Base-by-base conservation (phyloP, 2,113 vertebrate genomes). In the Typhlomys cinereus region DNA sequence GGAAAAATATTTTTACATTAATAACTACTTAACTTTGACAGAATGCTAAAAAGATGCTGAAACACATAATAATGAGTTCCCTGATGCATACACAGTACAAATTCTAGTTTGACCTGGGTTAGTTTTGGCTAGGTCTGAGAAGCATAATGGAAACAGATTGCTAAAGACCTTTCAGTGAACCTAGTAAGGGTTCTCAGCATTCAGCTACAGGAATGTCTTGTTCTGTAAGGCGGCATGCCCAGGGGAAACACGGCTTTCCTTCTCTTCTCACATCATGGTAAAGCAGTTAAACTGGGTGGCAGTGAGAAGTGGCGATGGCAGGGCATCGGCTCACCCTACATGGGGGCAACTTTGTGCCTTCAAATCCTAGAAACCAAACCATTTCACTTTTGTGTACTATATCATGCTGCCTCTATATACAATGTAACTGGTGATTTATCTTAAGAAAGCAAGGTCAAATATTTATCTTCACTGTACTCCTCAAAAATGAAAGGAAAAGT, bases 401-500 rank as follows among this genome's bases (percentile, higher is more conserved):
- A 75, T 13, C 75, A 48, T 88, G 85, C 83, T 61, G 87, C 48
- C 71, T 91, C 76, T 71, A 84, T 82, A 89, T 92, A 90, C 18
- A 61, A 67, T 87, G 93, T 36, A 69, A 9, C 0, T 15, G 44
- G 62, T 94, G 52, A 78, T 96, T 95, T 92, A 59, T 73, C 46
- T 88, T 57, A 66, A 27, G 48, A 95, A 73, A 12, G 13, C 36
- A 79, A 92, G 36, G 59, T 70, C 76, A 83, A 46, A 7, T 34
- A 31, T 81, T 46, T 39, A 41, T 73, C 7, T 10, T 12, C 25
- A 27, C 41, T 14, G 34, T 11, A 34, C 44, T 46, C 44, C 44
- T 31, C 57, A 66, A 76, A 36, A 57, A 80, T 23, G 17, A 71
- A n/a, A 48, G 36, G 46, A 46, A 70, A 46, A 46, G 20, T 12